Conservation (phyloP, 1,140 invertebrate genomes). For the Ips nitidus region DNA sequence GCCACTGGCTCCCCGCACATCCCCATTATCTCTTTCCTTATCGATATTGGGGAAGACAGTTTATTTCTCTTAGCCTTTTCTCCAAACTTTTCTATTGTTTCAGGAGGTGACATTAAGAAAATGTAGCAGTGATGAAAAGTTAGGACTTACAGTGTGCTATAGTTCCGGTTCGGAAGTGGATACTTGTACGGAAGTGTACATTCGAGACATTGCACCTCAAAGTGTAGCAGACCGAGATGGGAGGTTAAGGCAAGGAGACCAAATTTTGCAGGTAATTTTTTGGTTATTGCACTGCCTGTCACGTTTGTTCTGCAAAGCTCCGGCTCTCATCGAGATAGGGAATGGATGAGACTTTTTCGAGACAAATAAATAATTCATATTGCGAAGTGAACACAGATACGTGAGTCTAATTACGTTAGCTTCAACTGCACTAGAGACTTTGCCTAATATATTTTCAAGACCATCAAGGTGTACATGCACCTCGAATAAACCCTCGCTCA, state of each 20-base stretch:
- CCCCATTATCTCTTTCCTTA: conserved; percentile 35
- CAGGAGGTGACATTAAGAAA: conserved; percentile 70
- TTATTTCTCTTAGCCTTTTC: conserved; percentile 28
- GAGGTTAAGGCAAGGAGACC: conserved; percentile 70
- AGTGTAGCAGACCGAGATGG: conserved; percentile 71
- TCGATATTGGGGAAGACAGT: conserved; percentile 34
- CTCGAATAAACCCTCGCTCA: too few species aligned
- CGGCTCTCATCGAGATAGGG: not conserved
- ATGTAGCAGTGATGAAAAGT: conserved; percentile 60
- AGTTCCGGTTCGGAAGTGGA: conserved; percentile 61
- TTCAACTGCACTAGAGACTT: conserved; percentile 2
- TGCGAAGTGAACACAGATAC: conserved; percentile 16
- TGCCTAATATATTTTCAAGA: conserved; percentile 17
- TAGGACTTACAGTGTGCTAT: conserved; percentile 72
- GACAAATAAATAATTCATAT: conserved; percentile 23
- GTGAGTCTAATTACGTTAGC: conserved; percentile 21
- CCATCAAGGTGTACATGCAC: not conserved
- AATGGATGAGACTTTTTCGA: conserved; percentile 17
- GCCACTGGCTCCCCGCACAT: conserved; percentile 21
- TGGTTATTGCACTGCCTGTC: conserved; percentile 1
- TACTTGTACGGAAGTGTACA: conserved; percentile 66
- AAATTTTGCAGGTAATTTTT: conserved; percentile 63
- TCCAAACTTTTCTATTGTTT: conserved; percentile 43
- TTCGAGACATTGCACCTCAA: conserved; percentile 69
- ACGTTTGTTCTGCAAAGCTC: conserved; percentile 2